Evolutionary conservation across 2,888 invertebrate species (phyloP), one percentile per base, ranked within the genome.

Genomic region (Napeogenes inachia): DNA sequence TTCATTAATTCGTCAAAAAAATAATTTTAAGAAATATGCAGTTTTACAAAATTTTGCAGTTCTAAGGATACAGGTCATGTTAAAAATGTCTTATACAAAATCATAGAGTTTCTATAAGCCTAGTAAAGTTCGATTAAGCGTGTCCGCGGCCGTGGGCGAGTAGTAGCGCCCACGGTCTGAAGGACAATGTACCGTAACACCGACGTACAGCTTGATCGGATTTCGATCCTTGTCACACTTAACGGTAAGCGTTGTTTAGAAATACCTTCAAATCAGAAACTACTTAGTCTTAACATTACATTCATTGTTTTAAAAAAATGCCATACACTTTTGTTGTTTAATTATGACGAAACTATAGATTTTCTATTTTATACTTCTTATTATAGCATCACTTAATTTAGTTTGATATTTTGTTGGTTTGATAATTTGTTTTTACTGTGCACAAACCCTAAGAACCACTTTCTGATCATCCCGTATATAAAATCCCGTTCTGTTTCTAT

Each of bases 131-230:
- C 66, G 65, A 67, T 65, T 59, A 60, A 64, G 64, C 64, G 75
- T 71, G 75, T 72, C 75, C 71, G 77, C 70, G 68, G 68, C 69
- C 82, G 87, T 86, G 82, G 87, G 87, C 87, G 87, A 79, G 77
- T 78, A 79, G 85, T 84, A 85, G 85, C 87, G 84, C 88, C 86
- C 87, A 87, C 88, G 80, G 74, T 75, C 73, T 63, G 75, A 81
- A 85, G 86, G 85, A 87, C 89, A 86, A 85, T 87, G 84, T 89
- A 89, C 89, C 89, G 88, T 89, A 88, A 81, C 76, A 73, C 67
- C 69, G 65, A 60, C 72, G 73, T 81, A 85, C 80, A 82, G 84
- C 70, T 61, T 70, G 81, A 61, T 57, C 54, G 13, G 33, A 13
- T 54, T 50, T 30, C 30, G 50, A 50, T 50, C 50, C 50, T 50